Evolutionary conservation across 2,113 vertebrate species (phyloP).

Genomic region (Apus apus): DNA sequence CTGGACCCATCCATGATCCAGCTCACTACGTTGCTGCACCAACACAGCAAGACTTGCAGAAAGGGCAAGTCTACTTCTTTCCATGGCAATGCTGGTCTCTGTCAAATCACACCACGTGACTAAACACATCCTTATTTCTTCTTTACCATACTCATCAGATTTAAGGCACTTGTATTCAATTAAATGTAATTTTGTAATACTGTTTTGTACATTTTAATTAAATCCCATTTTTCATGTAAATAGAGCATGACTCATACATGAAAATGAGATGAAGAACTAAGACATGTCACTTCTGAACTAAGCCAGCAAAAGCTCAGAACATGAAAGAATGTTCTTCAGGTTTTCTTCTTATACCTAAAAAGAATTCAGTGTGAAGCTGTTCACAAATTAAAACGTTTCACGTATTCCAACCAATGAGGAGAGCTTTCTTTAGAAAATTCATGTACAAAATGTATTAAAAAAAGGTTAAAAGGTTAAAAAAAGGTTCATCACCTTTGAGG

Average conservation of each 20-base stretch:
- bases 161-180: not conserved
- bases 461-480: not conserved
- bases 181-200: slow-evolving; percentile 9
- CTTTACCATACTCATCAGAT: not conserved
- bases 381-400: not conserved
- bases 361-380: not conserved
- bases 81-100: not conserved
- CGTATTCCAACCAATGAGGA: not conserved
- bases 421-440: not conserved
- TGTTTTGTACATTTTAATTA: not conserved
- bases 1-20: not conserved
- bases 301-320: not conserved
- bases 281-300: not conserved
- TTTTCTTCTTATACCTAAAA: not conserved
- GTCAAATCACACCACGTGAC: not conserved
- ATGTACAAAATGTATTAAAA: not conserved
- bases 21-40: not conserved
- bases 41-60: not conserved
- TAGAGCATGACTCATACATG: slow-evolving; percentile 1
- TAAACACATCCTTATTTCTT: not conserved
- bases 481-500: not conserved
- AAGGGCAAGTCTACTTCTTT: not conserved
- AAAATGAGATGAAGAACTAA: not conserved
- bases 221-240: not conserved
- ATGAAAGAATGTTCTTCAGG: not conserved